Evolutionary conservation across 1,140 invertebrate species (phyloP), one percentile per base, ranked within the genome.

Genomic region (Bicyclus anynana): DNA sequence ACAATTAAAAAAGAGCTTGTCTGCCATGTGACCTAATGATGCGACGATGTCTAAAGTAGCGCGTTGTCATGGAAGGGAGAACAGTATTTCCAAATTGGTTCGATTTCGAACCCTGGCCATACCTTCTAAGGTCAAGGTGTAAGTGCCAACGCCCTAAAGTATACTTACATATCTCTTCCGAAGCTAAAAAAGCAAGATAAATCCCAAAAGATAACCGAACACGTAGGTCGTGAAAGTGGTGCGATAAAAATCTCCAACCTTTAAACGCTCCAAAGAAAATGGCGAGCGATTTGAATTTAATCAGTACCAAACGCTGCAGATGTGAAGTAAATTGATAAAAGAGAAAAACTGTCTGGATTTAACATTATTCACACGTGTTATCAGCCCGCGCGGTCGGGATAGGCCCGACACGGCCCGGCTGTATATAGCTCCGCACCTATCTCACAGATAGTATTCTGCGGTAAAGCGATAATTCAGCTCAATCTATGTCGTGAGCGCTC

Each of bases 401-500:
- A 73, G 59, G 46, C 52, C 62, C 53, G 62, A 74, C 68, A 69
- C 65, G 55, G 58, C 38, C 46, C 58, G 59, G 59, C 16, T 17
- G 62, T 59, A 68, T 57, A 42, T 54, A 53, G 53, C 54, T 54
- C 52, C 49, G 20, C 61, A 42, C 53, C 57, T 38, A 59, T 46
- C 52, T 18, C 59, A 60, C 72, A 84, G 84, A 87, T 87, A 85
- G 79, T 86, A 75, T 86, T 88, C 75, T 88, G 85, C 83, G 85
- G 85, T 86, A 85, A 88, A 85, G 85, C 79, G 85, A 88, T 88
- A 88, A 88, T 88, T 88, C 81, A 84, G 75, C 76, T 77, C 85
- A 88, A 88, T 88, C 85, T 88, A 86, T 81, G 85, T 88, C 85
- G 85, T 88, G 85, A 84, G 85, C 81, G 72, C 80, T 69, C 66